These are phyloP conservation scores for Cecidostiba fungosa DNA, from an alignment of 2,888 invertebrate species.

Conservation along the genomic window DNA sequence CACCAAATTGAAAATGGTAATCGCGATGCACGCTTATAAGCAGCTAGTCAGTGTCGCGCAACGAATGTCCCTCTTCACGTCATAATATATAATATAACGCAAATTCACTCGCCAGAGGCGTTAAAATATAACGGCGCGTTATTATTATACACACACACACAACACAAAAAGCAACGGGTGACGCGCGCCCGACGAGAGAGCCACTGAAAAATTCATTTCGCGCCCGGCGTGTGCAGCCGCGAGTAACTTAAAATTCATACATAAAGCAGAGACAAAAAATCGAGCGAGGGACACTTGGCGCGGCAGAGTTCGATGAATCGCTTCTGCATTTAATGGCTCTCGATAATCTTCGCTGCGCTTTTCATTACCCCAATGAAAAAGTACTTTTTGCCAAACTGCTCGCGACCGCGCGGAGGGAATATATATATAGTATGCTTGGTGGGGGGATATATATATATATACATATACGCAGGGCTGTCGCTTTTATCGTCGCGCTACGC, in stretches of 20 bases:
- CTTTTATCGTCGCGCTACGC: slow-evolving; percentile 24
- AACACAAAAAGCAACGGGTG: neutral
- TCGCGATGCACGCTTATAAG: neutral
- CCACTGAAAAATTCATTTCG: slow-evolving; percentile 46
- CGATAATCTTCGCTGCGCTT: slow-evolving; percentile 56
- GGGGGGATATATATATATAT: neutral
- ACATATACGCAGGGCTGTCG: neutral
- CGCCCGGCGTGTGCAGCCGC: neutral
- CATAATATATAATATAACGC: neutral
- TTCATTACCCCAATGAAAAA: slow-evolving; percentile 56
- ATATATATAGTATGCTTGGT: neutral
- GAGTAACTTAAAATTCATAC: slow-evolving; percentile 44
- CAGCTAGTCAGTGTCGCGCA: slow-evolving; percentile 10
- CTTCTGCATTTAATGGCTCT: slow-evolving; percentile 55
- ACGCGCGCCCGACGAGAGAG: neutral
- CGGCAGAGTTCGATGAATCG: slow-evolving; percentile 37
- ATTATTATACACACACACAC: slow-evolving; percentile 20
- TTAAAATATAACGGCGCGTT: slow-evolving; percentile 7
- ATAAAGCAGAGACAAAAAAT: neutral
- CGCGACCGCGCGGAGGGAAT: too few species aligned
- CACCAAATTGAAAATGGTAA: slow-evolving; percentile 8
- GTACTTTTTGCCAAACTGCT: slow-evolving; percentile 14
- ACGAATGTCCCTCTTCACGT: slow-evolving; percentile 21
- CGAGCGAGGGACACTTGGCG: slow-evolving; percentile 26
- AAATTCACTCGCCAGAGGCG: slow-evolving; percentile 35